Evolutionary conservation across 2,797 vertebrate species (phyloP).

Genomic region (Phyllotis vaccarum): DNA sequence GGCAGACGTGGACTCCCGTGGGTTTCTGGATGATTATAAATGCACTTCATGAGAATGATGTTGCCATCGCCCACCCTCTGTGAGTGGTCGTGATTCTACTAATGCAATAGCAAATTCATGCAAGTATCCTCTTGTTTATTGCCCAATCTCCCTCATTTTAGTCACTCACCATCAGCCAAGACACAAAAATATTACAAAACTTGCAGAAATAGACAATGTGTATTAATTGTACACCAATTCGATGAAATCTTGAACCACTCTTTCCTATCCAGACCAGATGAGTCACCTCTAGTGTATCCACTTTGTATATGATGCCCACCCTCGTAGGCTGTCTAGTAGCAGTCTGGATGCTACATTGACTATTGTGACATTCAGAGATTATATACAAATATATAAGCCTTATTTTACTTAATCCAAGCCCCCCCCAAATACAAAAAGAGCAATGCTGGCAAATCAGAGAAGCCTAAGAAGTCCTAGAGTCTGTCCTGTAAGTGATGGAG

Average conservation of each 20-base stretch:
- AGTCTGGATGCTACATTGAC: neutral
- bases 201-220: neutral
- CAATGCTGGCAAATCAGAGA: neutral
- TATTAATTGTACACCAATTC: neutral
- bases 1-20: too few species aligned
- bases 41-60: neutral
- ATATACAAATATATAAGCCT: too few species aligned
- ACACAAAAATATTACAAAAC: neutral
- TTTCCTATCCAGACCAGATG: neutral
- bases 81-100: neutral
- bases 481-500: too few species aligned
- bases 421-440: neutral
- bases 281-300: neutral
- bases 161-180: neutral
- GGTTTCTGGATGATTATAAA: rapidly evolving
- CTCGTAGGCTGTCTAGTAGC: neutral
- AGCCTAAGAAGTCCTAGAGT: neutral
- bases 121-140: neutral
- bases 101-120: neutral
- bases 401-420: neutral
- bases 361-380: neutral
- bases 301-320: neutral
- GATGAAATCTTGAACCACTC: neutral
- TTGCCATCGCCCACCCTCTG: rapidly evolving
- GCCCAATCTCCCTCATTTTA: neutral